Percentiles rank a stretch among this genome's conserved stretches.
phyloP scores from a whole-genome alignment of 2,797 vertebrate genomes.

The Propithecus perrieri region DNA sequence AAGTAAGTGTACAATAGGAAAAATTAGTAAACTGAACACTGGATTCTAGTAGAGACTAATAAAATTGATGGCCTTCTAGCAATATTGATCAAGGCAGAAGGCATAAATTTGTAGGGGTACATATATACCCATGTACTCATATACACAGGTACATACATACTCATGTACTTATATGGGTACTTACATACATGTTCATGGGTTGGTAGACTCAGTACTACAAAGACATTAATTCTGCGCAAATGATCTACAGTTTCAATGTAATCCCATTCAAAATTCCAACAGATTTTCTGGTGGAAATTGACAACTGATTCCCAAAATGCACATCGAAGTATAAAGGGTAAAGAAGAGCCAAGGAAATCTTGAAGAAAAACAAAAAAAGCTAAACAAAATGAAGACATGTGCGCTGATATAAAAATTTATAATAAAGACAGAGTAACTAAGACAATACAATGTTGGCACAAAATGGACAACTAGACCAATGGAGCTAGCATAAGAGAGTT shows the following conservation, averaged over 20 bases:
- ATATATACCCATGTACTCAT: neutral
- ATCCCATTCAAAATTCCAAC: neutral
- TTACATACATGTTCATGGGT: neutral
- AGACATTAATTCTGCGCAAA: slow-evolving; percentile 4
- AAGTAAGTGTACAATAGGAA: neutral
- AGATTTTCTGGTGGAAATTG: neutral
- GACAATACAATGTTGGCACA: neutral
- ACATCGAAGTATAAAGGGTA: neutral
- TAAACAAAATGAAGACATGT: neutral
- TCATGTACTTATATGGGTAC: neutral
- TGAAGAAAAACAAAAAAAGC: neutral
- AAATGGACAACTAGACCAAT: neutral
- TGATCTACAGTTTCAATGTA: neutral
- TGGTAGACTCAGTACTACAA: neutral
- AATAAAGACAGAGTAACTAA: neutral
- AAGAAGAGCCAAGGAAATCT: neutral
- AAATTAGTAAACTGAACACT: neutral
- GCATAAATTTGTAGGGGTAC: neutral
- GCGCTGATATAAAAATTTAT: neutral
- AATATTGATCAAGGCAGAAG: neutral
- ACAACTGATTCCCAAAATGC: slow-evolving; percentile 2
- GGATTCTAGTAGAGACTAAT: neutral
- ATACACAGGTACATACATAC: neutral
- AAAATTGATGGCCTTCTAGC: neutral
- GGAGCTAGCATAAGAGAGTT: neutral